Evolutionary conservation across 2,888 invertebrate species (phyloP).

Genomic region (Iselma pallidipennis): DNA sequence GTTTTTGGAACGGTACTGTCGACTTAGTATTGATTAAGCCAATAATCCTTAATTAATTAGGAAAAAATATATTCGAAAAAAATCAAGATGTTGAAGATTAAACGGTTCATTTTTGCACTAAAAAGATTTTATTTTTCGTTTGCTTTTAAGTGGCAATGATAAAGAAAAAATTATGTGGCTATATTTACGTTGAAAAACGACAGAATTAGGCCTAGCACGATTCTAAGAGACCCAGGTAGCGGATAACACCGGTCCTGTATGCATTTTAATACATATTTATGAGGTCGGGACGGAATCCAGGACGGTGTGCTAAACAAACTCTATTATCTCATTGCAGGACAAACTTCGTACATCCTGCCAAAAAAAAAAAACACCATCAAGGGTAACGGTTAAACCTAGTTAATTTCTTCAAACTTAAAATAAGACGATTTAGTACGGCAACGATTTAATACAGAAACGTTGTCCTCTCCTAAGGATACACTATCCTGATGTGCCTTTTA

Average conservation of each 20-base stretch:
- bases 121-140: too few relatives aligned
- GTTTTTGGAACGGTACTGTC: too few relatives aligned
- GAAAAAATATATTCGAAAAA: too few relatives aligned
- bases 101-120: constrained; percentile 21
- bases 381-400: too few relatives aligned
- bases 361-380: too few relatives aligned
- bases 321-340: constrained; percentile 31
- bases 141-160: constrained; percentile 19
- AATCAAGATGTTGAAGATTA: constrained; percentile 8
- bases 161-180: constrained; percentile 15
- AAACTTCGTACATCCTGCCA: constrained; percentile 34
- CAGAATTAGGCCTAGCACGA: constrained; percentile 41
- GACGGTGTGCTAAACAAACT: constrained; percentile 21
- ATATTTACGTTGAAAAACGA: constrained; percentile 1
- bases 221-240: constrained; percentile 45
- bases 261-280: constrained; percentile 55
- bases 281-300: constrained; percentile 43
- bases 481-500: neutral
- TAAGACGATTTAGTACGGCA: too few relatives aligned
- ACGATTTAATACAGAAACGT: too few relatives aligned
- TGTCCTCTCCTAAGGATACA: neutral
- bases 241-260: constrained; percentile 47
- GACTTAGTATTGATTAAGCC: constrained; percentile 11
- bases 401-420: too few relatives aligned
- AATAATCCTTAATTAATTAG: constrained; percentile 21